phyloP scores from a whole-genome alignment of 2,797 vertebrate species.

The Astyanax mexicanus region DNA sequence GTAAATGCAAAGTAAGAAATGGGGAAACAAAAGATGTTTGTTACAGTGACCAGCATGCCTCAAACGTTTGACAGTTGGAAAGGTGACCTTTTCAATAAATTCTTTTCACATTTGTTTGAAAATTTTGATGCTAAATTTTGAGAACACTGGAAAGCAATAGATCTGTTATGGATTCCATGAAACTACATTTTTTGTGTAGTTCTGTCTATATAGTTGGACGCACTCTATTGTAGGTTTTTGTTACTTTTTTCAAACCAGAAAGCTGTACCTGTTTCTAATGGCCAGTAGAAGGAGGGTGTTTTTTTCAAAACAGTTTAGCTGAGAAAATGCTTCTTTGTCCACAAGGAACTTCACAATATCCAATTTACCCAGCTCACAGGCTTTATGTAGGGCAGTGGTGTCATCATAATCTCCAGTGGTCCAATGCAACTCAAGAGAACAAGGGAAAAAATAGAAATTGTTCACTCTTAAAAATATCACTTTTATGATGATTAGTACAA shows the following conservation, averaged over 20 bases:
- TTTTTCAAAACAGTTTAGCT: conserved; percentile 23
- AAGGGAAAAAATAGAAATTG: conserved; percentile 3
- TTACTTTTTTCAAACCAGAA: not conserved
- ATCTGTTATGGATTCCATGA: too few species aligned
- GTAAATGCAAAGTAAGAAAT: too few species aligned
- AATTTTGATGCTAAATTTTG: not conserved
- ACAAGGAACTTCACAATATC: conserved; percentile 40
- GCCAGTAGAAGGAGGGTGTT: conserved; percentile 35
- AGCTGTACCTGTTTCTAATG: conserved; percentile 34
- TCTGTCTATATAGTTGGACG: too few species aligned
- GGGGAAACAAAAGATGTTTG: too few species aligned
- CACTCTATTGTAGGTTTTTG: too few species aligned
- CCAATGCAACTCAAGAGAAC: not conserved
- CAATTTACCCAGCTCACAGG: conserved; percentile 33
- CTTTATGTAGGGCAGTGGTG: conserved; percentile 24
- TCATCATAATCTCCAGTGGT: conserved; percentile 34
- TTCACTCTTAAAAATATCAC: too few species aligned
- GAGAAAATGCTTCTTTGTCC: conserved; percentile 18
- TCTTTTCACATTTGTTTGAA: not conserved
- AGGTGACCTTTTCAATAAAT: too few species aligned
- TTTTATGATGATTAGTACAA: not conserved
- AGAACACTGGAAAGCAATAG: too few species aligned
- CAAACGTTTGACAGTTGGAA: too few species aligned
- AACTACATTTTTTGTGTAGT: too few species aligned
- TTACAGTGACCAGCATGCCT: too few species aligned